Conservation (phyloP, 2,888 invertebrate genomes). For the Rapana venosa region DNA sequence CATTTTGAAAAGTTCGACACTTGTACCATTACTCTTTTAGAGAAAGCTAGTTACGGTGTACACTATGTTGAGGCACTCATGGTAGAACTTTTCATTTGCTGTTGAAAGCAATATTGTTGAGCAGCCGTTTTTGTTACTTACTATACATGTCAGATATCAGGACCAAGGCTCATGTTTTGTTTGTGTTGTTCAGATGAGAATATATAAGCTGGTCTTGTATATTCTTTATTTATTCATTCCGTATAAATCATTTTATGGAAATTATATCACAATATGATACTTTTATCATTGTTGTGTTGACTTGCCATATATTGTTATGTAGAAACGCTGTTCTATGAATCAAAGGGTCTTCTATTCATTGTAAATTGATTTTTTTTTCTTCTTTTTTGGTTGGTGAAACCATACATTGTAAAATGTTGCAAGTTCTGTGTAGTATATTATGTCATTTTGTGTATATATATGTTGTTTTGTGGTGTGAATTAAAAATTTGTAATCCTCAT, state of each 20-base stretch:
- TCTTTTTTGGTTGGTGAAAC: too few relatives aligned
- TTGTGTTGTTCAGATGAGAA: background rate
- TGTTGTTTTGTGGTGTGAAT: too few relatives aligned
- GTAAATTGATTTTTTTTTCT: too few relatives aligned
- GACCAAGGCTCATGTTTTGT: background rate
- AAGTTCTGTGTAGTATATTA: too few relatives aligned
- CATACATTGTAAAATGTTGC: too few relatives aligned
- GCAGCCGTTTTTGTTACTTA: background rate
- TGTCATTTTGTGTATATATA: too few relatives aligned
- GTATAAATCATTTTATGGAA: background rate
- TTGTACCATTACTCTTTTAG: too few relatives aligned
- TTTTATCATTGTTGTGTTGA: background rate
- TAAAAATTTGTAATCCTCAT: too few relatives aligned
- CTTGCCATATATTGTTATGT: background rate
- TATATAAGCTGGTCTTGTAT: conserved; percentile 20
- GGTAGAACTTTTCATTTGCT: background rate
- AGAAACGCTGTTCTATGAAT: background rate
- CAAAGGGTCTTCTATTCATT: too few relatives aligned
- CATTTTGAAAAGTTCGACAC: too few relatives aligned
- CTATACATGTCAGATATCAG: background rate
- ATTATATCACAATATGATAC: background rate
- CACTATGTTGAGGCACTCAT: background rate
- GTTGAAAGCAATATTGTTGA: background rate
- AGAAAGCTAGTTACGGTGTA: too few relatives aligned
- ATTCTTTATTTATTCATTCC: background rate